phyloP scores from a whole-genome alignment of 2,888 invertebrate species.

The Micropterix aruncella region DNA sequence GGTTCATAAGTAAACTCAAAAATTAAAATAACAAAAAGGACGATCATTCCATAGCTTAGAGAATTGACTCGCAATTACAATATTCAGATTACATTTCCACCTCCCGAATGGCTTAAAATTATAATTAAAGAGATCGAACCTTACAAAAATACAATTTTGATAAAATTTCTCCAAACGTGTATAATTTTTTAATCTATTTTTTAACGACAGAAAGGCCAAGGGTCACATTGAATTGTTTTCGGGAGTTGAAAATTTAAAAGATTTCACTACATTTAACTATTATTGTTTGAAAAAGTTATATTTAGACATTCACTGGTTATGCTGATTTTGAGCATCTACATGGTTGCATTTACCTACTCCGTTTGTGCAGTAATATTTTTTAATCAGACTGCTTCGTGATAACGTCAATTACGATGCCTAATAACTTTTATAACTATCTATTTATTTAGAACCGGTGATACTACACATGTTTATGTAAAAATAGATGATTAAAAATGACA shows the following conservation, averaged over 20 bases:
- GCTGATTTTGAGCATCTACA: too few species aligned
- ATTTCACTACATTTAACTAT: too few species aligned
- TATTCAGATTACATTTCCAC: background rate
- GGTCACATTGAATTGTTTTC: conserved; percentile 1
- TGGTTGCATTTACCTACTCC: too few species aligned
- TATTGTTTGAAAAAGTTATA: too few species aligned
- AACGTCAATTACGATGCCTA: too few species aligned
- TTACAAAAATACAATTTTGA: conserved; percentile 11
- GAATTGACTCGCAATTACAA: background rate
- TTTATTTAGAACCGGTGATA: too few species aligned
- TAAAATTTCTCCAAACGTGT: conserved; percentile 9
- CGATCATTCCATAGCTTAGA: background rate
- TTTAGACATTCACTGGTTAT: too few species aligned
- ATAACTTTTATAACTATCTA: too few species aligned
- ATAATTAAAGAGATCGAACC: conserved; percentile 12
- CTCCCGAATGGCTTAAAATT: conserved; percentile 5
- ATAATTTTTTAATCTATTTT: conserved; percentile 3
- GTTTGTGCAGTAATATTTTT: too few species aligned
- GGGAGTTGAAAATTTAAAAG: conserved; percentile 5
- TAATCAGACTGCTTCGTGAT: too few species aligned
- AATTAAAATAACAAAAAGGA: background rate
- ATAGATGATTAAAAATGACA: too few species aligned
- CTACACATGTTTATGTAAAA: too few species aligned
- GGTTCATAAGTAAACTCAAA: background rate
- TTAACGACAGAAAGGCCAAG: background rate